phyloP scores from a whole-genome alignment of 92 coral and sea anemone species.

The Blastomussa wellsi region DNA sequence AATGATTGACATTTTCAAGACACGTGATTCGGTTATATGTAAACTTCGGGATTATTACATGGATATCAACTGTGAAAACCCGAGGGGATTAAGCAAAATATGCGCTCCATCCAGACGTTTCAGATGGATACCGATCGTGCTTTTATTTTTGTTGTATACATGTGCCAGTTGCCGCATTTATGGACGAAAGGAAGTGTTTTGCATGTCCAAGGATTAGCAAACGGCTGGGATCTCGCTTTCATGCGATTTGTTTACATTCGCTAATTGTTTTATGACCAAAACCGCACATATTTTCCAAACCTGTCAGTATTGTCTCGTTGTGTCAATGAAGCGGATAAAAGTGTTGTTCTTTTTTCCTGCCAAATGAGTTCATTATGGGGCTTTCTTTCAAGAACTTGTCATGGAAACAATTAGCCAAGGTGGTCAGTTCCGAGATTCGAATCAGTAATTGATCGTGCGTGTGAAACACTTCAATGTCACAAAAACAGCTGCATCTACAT shows the following conservation, averaged over 20 bases:
- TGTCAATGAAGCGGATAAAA: constrained; percentile 5
- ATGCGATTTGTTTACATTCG: constrained; percentile 36
- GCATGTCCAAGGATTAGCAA: constrained; percentile 1
- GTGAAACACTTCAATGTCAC: background rate
- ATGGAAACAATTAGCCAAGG: background rate
- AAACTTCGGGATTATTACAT: constrained; percentile 8
- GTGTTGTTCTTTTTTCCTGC: background rate
- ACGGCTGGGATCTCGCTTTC: constrained; percentile 17
- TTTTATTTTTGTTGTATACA: background rate
- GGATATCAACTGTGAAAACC: constrained; percentile 25
- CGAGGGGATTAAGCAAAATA: constrained; percentile 16
- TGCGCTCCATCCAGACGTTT: constrained; percentile 3
- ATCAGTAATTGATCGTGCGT: background rate
- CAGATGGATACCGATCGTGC: background rate
- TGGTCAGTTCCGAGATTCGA: background rate
- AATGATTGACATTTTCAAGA: constrained; percentile 36
- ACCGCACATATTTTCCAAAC: constrained; percentile 32
- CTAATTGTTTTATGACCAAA: constrained; percentile 42
- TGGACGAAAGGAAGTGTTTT: background rate
- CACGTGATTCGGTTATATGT: constrained; percentile 35
- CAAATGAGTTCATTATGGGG: background rate
- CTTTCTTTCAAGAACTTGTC: background rate
- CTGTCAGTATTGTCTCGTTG: constrained; percentile 22
- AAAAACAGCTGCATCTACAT: background rate
- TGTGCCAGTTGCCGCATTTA: constrained; percentile 6